These are phyloP conservation scores for Eubasilissa regina DNA, from an alignment of 1,140 invertebrate genomes.

Conservation along the genomic window DNA sequence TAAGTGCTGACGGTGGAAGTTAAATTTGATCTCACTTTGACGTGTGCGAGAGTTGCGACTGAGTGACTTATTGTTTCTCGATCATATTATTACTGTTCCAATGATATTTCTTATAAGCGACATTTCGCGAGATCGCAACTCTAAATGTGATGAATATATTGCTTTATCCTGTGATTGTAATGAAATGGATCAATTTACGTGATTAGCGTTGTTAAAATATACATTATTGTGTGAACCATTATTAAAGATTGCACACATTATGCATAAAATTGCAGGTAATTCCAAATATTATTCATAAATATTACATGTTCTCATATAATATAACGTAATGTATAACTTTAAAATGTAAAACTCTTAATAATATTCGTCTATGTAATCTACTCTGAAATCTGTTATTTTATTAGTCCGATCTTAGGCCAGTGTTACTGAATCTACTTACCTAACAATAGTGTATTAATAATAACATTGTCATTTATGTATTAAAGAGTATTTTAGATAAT, in stretches of 20 bases:
- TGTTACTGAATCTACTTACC: slow-evolving; percentile 21
- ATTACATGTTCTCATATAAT: background rate
- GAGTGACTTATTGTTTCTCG: slow-evolving; percentile 25
- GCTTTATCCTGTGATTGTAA: slow-evolving; percentile 38
- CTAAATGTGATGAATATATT: slow-evolving; percentile 34
- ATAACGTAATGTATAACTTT: slow-evolving; percentile 8
- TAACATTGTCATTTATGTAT: slow-evolving; percentile 40
- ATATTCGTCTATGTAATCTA: no score
- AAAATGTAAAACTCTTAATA: background rate
- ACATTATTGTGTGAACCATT: slow-evolving; percentile 11
- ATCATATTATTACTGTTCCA: background rate
- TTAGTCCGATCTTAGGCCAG: background rate
- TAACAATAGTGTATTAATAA: slow-evolving; percentile 25
- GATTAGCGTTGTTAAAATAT: background rate
- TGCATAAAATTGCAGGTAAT: slow-evolving; percentile 11
- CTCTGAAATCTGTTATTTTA: no score
- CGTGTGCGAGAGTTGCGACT: background rate
- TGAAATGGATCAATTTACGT: slow-evolving; percentile 18
- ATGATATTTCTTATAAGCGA: background rate
- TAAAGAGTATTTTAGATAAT: slow-evolving; percentile 45
- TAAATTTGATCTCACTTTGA: slow-evolving; percentile 54
- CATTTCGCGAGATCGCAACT: background rate
- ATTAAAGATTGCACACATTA: background rate
- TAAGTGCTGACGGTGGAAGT: slow-evolving; percentile 30
- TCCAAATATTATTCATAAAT: background rate